Conservation (phyloP, 2,888 invertebrate species). For the Hyppa rectilinea region DNA sequence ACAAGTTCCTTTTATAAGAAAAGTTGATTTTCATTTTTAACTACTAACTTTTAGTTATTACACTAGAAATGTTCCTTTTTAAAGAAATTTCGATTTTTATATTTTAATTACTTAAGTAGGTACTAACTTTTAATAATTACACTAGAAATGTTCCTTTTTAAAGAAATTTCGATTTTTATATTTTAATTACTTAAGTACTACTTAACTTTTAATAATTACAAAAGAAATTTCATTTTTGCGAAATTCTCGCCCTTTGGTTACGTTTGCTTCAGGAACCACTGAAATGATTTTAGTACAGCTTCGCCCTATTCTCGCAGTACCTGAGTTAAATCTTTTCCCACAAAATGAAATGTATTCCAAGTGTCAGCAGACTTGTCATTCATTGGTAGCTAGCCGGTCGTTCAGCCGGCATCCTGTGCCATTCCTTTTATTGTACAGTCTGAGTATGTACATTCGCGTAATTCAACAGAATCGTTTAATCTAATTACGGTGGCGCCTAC, state of each 20-base stretch:
- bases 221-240: neutral
- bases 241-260: neutral
- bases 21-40: neutral
- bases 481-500: slow-evolving; percentile 74
- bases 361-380: slow-evolving; percentile 51
- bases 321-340: slow-evolving; percentile 28
- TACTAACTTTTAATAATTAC: no score
- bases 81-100: no score
- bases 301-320: neutral
- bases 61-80: neutral
- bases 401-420: slow-evolving; percentile 61
- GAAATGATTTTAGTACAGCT: neutral
- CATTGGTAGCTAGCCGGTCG: slow-evolving; percentile 50
- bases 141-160: no score
- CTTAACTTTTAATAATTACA: neutral
- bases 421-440: slow-evolving; percentile 63
- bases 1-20: slow-evolving; percentile 15
- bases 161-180: no score
- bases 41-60: neutral
- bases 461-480: slow-evolving; percentile 72
- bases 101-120: no score
- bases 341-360: slow-evolving; percentile 21
- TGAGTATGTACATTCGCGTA: slow-evolving; percentile 63
- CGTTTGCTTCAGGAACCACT: neutral
- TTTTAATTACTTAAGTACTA: no score